Conservation (phyloP, 2,888 invertebrate species). For the Ectemnius cavifrons region DNA sequence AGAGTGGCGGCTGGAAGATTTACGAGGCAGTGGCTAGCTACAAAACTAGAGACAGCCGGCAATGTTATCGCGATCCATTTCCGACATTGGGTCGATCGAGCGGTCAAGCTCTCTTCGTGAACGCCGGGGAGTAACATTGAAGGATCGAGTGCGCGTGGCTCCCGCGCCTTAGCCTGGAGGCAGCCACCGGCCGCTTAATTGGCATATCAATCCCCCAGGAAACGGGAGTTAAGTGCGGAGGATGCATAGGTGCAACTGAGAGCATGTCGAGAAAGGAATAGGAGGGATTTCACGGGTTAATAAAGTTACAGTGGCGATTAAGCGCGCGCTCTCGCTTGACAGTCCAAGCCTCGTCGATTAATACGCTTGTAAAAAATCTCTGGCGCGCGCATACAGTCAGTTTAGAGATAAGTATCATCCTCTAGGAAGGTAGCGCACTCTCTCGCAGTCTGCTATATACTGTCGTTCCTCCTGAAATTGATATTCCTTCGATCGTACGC, state of each 20-base stretch:
- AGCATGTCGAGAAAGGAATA: slow-evolving; percentile 29
- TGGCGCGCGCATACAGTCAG: background rate
- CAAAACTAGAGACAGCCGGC: too few species aligned
- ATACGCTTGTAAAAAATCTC: slow-evolving; percentile 43
- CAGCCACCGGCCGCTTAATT: slow-evolving; percentile 63
- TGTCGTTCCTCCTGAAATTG: slow-evolving; percentile 10
- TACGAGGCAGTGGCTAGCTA: too few species aligned
- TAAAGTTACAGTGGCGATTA: slow-evolving; percentile 62
- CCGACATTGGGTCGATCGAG: slow-evolving; percentile 22
- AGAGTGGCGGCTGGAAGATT: too few species aligned
- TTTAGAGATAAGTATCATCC: slow-evolving; percentile 17
- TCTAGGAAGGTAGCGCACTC: background rate
- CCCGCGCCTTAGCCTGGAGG: slow-evolving; percentile 51
- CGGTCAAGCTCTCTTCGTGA: slow-evolving; percentile 18
- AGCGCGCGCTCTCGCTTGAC: slow-evolving; percentile 47
- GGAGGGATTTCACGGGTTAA: slow-evolving; percentile 62
- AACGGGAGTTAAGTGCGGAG: slow-evolving; percentile 59
- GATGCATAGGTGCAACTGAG: background rate
- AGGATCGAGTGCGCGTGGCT: slow-evolving; percentile 49
- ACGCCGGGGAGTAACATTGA: slow-evolving; percentile 1
- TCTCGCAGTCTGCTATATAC: slow-evolving; percentile 12
- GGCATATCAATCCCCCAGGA: slow-evolving; percentile 69
- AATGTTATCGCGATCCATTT: slow-evolving; percentile 11
- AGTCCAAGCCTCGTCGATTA: slow-evolving; percentile 44
- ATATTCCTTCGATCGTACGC: background rate